Evolutionary conservation across 2,113 vertebrate species (phyloP).

Genomic region (Crocuta crocuta): DNA sequence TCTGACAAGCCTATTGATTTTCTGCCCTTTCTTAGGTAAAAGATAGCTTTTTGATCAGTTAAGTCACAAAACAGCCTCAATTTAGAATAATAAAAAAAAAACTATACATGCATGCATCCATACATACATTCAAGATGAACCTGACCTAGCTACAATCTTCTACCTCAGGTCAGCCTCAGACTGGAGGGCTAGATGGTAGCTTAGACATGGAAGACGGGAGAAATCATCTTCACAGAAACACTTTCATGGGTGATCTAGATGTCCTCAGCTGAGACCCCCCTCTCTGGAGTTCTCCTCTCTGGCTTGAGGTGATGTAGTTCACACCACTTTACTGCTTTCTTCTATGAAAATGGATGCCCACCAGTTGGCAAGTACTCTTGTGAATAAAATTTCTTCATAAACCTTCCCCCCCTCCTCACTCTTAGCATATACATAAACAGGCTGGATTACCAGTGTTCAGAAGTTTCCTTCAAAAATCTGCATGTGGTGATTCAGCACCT

Average conservation of each 20-base stretch:
- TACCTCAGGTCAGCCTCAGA: background rate
- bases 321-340: background rate
- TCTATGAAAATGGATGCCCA: background rate
- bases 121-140: background rate
- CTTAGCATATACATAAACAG: background rate
- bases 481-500: background rate
- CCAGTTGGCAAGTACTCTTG: background rate
- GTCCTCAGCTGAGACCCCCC: background rate
- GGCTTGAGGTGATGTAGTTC: background rate
- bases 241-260: background rate
- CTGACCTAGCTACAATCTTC: background rate
- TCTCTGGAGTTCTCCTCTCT: background rate
- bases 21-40: background rate
- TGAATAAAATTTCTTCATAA: background rate
- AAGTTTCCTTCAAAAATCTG: slow-evolving; percentile 5
- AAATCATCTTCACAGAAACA: background rate
- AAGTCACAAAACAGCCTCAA: background rate
- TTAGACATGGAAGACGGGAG: background rate
- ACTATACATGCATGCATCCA: background rate
- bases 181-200: background rate
- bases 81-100: background rate
- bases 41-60: background rate
- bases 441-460: background rate
- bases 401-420: background rate
- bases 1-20: background rate